These are phyloP conservation scores for Acipenser ruthenus DNA, from an alignment of 2,797 vertebrate species.

Conservation along the genomic window DNA sequence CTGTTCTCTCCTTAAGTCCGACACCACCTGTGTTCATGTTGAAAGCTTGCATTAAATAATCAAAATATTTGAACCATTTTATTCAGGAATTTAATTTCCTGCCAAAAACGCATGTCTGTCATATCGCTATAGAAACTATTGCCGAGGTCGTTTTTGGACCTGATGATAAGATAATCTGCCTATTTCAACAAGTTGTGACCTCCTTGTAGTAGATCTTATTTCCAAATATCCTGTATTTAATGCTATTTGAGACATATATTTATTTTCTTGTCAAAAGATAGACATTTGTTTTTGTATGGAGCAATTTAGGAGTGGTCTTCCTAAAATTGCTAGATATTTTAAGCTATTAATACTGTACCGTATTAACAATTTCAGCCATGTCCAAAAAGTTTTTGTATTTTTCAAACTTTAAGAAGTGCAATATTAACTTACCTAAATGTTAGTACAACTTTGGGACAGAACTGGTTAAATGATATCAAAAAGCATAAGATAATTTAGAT, in stretches of 20 bases:
- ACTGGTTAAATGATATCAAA: no score
- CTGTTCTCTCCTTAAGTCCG: background rate
- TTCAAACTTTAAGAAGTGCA: no score
- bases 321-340: background rate
- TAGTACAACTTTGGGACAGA: no score
- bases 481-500: no score
- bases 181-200: background rate
- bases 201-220: background rate
- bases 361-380: no score
- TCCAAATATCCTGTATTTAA: slow-evolving; percentile 5
- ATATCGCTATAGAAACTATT: background rate
- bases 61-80: background rate
- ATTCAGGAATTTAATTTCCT: slow-evolving; percentile 4
- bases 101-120: background rate
- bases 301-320: background rate
- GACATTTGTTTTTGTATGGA: background rate
- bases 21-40: background rate
- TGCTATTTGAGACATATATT: background rate
- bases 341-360: no score
- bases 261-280: background rate
- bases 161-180: background rate
- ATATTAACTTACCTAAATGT: no score
- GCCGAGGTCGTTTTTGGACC: background rate
- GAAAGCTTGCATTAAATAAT: background rate
- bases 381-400: no score